Evolutionary conservation across 37 sponge, comb jelly and placozoan species (phyloP).

Genomic region (Tethya wilhelma): DNA sequence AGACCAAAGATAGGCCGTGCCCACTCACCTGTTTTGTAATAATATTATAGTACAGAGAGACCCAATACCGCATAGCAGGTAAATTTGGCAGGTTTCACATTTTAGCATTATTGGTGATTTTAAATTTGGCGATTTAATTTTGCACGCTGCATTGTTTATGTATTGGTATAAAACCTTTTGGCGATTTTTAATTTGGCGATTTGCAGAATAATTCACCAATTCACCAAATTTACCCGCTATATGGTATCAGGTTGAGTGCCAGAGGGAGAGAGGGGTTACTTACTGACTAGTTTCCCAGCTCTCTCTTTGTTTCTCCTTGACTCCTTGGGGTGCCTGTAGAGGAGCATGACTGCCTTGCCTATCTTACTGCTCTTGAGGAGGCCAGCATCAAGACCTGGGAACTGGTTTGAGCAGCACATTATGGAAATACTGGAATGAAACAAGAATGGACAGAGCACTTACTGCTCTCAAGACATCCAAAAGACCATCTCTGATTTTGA

Average conservation of each 20-base stretch:
- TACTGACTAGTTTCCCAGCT: conserved; percentile 92
- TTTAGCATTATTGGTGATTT: too few relatives aligned
- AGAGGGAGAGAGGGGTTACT: conserved; percentile 15
- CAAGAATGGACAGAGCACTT: conserved; percentile 2
- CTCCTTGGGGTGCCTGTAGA: conserved; percentile 96
- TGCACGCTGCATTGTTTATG: too few relatives aligned
- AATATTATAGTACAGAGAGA: conserved; percentile 3
- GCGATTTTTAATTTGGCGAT: too few relatives aligned
- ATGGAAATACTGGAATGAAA: neutral
- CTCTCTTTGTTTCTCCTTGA: conserved; percentile 83
- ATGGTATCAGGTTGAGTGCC: neutral
- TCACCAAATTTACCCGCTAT: neutral
- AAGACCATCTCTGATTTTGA: conserved; percentile 85
- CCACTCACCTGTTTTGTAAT: conserved; percentile 81
- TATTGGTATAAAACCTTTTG: too few relatives aligned
- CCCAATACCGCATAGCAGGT: neutral
- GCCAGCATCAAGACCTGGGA: conserved; percentile 65
- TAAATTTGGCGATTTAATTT: too few relatives aligned
- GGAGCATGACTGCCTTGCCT: conserved; percentile 97
- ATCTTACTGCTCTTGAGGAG: conserved; percentile 91
- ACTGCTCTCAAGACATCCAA: conserved; percentile 69
- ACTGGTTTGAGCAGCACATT: conserved; percentile 18
- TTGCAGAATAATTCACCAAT: neutral
- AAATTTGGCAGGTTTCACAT: too few relatives aligned
- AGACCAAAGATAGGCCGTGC: conserved; percentile 98